phyloP scores from a whole-genome alignment of 35 echinoderm and acorn worm genomes.

The Strongylocentrotus purpuratus region DNA sequence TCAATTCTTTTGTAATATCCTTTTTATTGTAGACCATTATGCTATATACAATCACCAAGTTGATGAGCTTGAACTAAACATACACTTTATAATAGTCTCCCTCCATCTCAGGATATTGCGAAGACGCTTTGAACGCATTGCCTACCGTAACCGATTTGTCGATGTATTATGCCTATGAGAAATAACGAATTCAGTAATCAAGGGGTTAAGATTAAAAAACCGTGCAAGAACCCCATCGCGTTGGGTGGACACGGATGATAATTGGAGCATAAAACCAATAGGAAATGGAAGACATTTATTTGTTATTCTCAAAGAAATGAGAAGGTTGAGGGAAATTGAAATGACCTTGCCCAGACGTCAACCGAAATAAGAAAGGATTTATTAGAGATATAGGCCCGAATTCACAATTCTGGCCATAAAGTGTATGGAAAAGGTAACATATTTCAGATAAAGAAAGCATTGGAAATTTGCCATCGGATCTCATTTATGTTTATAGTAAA shows the following conservation, averaged over 20 bases:
- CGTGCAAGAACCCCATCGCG: not conserved
- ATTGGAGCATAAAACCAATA: not conserved
- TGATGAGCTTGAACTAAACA: not conserved
- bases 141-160: too few relatives aligned
- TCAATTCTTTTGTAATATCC: not conserved
- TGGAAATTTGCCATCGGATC: too few relatives aligned
- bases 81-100: not conserved
- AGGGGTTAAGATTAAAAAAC: not conserved
- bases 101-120: not conserved
- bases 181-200: too few relatives aligned
- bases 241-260: not conserved
- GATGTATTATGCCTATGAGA: too few relatives aligned
- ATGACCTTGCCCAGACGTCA: not conserved
- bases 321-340: not conserved
- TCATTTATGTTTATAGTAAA: too few relatives aligned
- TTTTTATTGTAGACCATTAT: not conserved
- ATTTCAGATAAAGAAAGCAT: too few relatives aligned
- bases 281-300: not conserved
- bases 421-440: too few relatives aligned
- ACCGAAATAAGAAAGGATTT: not conserved
- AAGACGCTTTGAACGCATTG: not conserved
- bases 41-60: not conserved
- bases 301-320: not conserved
- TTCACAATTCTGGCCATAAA: too few relatives aligned
- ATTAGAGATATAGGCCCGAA: not conserved